Conservation (phyloP, 1,140 invertebrate genomes). For the Neodiprion virginianus region DNA sequence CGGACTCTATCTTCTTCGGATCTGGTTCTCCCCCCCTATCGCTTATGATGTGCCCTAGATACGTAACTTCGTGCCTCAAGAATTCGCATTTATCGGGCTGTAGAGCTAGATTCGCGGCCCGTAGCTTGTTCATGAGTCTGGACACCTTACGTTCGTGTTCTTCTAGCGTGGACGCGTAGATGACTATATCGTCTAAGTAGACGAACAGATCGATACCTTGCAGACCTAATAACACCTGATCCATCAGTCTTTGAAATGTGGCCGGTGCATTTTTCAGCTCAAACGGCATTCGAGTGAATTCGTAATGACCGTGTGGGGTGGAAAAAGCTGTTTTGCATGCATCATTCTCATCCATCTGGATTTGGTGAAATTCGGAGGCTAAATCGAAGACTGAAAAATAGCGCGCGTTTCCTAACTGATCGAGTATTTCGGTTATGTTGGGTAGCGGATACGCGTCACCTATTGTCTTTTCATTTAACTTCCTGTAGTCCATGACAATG, state of each 20-base stretch:
- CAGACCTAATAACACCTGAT: constrained; percentile 44
- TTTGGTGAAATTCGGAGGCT: constrained; percentile 61
- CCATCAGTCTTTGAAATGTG: constrained; percentile 51
- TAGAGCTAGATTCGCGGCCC: constrained; percentile 31
- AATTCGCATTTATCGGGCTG: constrained; percentile 43
- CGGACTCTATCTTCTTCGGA: constrained; percentile 43
- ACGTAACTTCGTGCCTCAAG: constrained; percentile 35
- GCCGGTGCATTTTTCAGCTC: constrained; percentile 46
- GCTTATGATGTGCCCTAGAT: constrained; percentile 32
- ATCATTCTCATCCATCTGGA: constrained; percentile 48
- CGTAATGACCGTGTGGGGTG: constrained; percentile 43
- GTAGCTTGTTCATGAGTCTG: constrained; percentile 43
- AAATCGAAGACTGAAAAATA: constrained; percentile 57
- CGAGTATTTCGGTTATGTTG: constrained; percentile 54
- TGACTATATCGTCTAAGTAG: constrained; percentile 57
- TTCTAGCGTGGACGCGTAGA: constrained; percentile 46
- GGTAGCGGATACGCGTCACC: constrained; percentile 63
- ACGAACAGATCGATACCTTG: constrained; percentile 41
- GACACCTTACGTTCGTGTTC: constrained; percentile 43
- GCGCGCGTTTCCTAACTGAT: constrained; percentile 43
- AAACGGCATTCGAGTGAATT: constrained; percentile 48
- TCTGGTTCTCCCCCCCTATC: constrained; percentile 18
- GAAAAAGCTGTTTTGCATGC: constrained; percentile 54
- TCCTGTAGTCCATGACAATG: constrained; percentile 47
- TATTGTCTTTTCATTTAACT: constrained; percentile 50